Base-by-base conservation (phyloP, 2,888 invertebrate species). In the Prosapia bicincta region DNA sequence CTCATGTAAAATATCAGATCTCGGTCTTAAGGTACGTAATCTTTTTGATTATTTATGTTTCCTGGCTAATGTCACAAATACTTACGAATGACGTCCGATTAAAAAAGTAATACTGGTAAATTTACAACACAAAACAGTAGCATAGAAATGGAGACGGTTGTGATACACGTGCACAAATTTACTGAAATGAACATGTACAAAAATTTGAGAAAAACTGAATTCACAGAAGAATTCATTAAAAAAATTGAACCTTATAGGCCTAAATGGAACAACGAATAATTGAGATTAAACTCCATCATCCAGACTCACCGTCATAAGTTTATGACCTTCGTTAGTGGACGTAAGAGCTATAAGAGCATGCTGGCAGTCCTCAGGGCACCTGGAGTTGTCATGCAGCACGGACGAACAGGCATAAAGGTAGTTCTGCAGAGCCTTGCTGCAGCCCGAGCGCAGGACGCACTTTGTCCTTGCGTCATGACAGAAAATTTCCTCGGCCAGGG, bases 331-430 rank as follows among this genome's bases (percentile, higher is more conserved):
- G 72, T 91, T 92, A 0, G 93, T 93, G 26, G 93, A 92, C 0
- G 91, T 92, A 66, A 95, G 87, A 0, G 94, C 93, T 66, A 94
- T 92, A 54, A 95, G 88, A 0, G 94, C 92, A 82, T 92, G 89
- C 81, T 91, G 90, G 84, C 95, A 95, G 71, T 88, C 86, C 81
- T 91, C 90, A 0, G 93, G 91, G 83, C 95, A 95, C 72, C 84
- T 84, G 75, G 81, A 85, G 38, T 85, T 88, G 81, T 84, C 87
- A 68, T 90, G 88, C 38, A 93, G 87, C 32, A 92, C 90, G 5
- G 89, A 88, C 9, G 90, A 90, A 83, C 95, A 95, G 81, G 90
- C 89, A 78, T 90, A 85, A 84, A 93, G 87, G 86, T 94, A 95
- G 85, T 91, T 92, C 84, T 90, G 90, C 76, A 94, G 88, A 13